Evolutionary conservation across 92 coral and sea anemone species (phyloP), one percentile per base, ranked within the genome.

Genomic region (Palythoa caribaeorum): DNA sequence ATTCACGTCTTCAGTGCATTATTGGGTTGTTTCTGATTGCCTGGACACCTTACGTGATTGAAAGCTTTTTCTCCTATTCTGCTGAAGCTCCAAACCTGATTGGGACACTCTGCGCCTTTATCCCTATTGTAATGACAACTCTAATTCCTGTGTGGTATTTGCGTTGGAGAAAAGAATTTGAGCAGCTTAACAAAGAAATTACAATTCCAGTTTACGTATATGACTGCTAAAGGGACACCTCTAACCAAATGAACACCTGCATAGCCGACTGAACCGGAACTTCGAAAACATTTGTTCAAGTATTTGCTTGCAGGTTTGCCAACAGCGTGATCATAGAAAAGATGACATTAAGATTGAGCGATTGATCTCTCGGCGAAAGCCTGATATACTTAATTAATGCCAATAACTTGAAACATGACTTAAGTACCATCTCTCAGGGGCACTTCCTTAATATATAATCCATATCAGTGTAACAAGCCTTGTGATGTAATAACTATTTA

Each of bases 41-140:
- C 55, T 97, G 99, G 99, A 90, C 93, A 28, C 95, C 99, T 3
- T 97, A 97, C 87, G 98, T 97, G 76, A 53, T 95, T 6, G 99
- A 97, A 55, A 95, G 98, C 62, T 97, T 97, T 89, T 92, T 95
- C 90, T 92, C 99, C 59, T 86, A 88, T 48, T 73, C 94, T 0
- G 87, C 93, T 1, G 94, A 89, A 21, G 93, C 89, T 38, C 99
- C 99, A 2, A 97, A 96, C 72, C 73, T 97, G 81, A 90, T 92
- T 17, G 99, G 99, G 17, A 88, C 96, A 77, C 88, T 94, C 28
- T 97, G 97, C 52, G 99, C 99, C 7, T 97, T 94, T 79, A 89
- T 97, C 54, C 98, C 99, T 9, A 92, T 97, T 68, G 79, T 93
- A 39, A 97, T 98, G 75, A 97, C 99, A 5, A 93, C 99, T 17